Conservation (phyloP, 2,113 vertebrate genomes). For the Vidua macroura region DNA sequence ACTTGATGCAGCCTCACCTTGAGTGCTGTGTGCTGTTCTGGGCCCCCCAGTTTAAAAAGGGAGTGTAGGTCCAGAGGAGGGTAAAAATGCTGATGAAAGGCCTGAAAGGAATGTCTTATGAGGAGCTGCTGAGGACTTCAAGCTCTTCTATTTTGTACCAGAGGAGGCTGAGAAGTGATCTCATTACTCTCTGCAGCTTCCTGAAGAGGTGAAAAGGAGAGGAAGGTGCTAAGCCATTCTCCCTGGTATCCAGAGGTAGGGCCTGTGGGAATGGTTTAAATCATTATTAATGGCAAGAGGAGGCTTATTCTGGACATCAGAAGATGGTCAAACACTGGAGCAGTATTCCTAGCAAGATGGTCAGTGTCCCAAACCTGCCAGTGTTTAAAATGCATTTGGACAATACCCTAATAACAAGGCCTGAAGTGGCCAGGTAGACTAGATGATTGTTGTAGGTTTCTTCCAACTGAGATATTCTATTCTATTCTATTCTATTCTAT, state of each 20-base stretch:
- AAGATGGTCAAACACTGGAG: not conserved
- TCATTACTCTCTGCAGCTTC: not conserved
- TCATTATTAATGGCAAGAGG: not conserved
- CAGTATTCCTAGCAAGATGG: not conserved
- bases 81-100: not conserved
- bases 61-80: not conserved
- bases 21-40: not conserved
- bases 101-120: not conserved
- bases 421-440: not conserved
- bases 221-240: not conserved
- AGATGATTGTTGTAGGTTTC: fast-evolving
- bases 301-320: not conserved
- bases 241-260: not conserved
- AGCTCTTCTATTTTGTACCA: not conserved
- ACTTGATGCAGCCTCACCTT: not conserved
- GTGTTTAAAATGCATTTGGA: not conserved
- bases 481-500: not conserved
- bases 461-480: not conserved
- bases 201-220: not conserved
- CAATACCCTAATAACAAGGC: not conserved
- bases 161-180: not conserved
- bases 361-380: fast-evolving
- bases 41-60: no score
- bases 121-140: not conserved
- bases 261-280: not conserved